A percentile compares a stretch with the other conserved stretches of the same genome.
Conservation (phyloP, 1,140 invertebrate genomes). For the Palaemon carinicauda region DNA sequence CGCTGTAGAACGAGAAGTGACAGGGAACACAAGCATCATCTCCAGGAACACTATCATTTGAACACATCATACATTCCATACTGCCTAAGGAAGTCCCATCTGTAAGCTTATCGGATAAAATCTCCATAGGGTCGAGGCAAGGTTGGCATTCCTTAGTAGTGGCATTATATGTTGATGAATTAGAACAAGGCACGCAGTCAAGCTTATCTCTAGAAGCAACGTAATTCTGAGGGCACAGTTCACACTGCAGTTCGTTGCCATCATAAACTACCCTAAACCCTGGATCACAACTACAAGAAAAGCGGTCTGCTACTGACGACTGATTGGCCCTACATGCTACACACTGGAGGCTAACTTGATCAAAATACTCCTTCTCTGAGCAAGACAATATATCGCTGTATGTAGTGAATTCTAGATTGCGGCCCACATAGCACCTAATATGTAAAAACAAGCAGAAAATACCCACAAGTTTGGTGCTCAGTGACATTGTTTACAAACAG, state of each 20-base stretch:
- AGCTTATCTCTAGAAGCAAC: slow-evolving; percentile 39
- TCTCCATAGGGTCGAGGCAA: slow-evolving; percentile 5
- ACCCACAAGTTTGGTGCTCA: neutral
- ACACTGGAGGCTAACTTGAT: slow-evolving; percentile 35
- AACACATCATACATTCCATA: slow-evolving; percentile 66
- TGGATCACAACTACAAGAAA: slow-evolving; percentile 17
- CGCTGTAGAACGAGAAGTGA: slow-evolving; percentile 58
- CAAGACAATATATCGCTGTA: slow-evolving; percentile 3
- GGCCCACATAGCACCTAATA: neutral
- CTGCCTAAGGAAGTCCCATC: slow-evolving; percentile 41
- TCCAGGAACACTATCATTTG: slow-evolving; percentile 65
- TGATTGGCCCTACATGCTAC: slow-evolving; percentile 33
- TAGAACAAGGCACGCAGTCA: slow-evolving; percentile 38
- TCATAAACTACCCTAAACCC: neutral
- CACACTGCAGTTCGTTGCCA: slow-evolving; percentile 4
- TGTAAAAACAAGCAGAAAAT: neutral
- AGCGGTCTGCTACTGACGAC: neutral
- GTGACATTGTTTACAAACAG: neutral
- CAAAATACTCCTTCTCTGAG: slow-evolving; percentile 33
- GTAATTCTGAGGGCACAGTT: slow-evolving; percentile 31
- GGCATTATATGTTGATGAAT: slow-evolving; percentile 26
- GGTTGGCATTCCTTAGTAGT: slow-evolving; percentile 19
- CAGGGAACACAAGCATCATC: slow-evolving; percentile 66
- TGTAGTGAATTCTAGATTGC: slow-evolving; percentile 17
- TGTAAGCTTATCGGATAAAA: slow-evolving; percentile 29